phyloP scores from a whole-genome alignment of 2,797 vertebrate genomes.

The Novumbra hubbsi region DNA sequence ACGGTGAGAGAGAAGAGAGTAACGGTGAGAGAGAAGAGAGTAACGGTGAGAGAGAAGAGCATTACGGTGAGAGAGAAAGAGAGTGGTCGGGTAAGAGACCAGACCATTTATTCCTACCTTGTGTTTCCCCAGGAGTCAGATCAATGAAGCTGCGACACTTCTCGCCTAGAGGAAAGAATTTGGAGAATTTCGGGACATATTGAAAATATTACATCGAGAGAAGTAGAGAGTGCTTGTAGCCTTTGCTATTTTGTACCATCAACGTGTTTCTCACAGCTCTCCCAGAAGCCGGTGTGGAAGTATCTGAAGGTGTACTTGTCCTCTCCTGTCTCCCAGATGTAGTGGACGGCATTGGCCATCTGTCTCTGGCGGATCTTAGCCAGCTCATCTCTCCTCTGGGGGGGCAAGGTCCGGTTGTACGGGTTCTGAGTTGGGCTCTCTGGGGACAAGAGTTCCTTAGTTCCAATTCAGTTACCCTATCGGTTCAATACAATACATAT shows the following conservation, averaged over 20 bases:
- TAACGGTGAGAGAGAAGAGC: neutral
- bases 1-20: too few relatives aligned
- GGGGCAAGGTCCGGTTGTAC: slow-evolving; percentile 68
- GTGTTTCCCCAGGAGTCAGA: slow-evolving; percentile 80
- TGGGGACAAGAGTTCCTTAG: slow-evolving; percentile 33
- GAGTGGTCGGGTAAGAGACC: neutral
- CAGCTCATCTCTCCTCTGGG: slow-evolving; percentile 69
- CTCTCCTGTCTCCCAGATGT: slow-evolving; percentile 87
- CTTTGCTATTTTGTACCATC: slow-evolving; percentile 75
- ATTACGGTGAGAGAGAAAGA: neutral
- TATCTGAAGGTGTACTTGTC: slow-evolving; percentile 84
- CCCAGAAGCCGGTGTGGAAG: slow-evolving; percentile 87
- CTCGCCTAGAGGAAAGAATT: slow-evolving; percentile 65
- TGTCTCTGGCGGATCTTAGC: slow-evolving; percentile 71
- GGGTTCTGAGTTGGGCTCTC: slow-evolving; percentile 74
- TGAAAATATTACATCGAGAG: neutral
- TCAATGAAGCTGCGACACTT: slow-evolving; percentile 82
- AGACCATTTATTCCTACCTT: slow-evolving; percentile 63
- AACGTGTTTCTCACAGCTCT: slow-evolving; percentile 81
- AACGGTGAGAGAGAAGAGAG: neutral
- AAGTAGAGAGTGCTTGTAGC: neutral
- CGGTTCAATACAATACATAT: neutral
- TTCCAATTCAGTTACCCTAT: neutral
- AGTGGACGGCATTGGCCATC: slow-evolving; percentile 78
- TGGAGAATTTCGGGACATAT: neutral